Percentiles rank a stretch among this genome's conserved stretches.
These are phyloP conservation scores for Orchesellides sinensis DNA, from an alignment of 2,888 invertebrate species.

Conservation along the genomic window DNA sequence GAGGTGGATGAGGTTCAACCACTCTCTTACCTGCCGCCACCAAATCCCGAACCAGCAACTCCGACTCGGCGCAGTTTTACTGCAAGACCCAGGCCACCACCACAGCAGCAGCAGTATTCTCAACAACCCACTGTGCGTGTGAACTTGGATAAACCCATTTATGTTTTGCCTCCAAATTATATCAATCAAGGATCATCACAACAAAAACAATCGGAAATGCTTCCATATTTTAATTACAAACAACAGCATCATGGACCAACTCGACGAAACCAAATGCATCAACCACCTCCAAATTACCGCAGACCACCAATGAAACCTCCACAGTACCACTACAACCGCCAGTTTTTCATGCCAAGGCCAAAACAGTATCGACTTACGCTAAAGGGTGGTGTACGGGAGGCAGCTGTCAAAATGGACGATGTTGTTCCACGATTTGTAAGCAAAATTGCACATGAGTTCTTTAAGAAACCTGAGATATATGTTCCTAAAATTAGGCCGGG, in stretches of 20 bases:
- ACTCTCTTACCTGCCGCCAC: constrained; percentile 39
- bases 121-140: constrained; percentile 32
- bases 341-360: constrained; percentile 41
- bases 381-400: constrained; percentile 27
- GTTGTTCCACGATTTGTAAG: constrained; percentile 53
- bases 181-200: no score
- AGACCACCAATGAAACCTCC: constrained; percentile 7
- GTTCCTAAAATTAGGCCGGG: constrained; percentile 49
- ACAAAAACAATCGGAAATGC: no score
- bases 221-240: no score
- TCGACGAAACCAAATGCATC: no score
- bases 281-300: neutral
- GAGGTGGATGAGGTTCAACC: constrained; percentile 44
- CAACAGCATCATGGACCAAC: no score
- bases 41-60: constrained; percentile 24
- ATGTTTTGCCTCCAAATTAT: constrained; percentile 1
- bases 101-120: neutral
- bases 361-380: constrained; percentile 52
- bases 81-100: neutral
- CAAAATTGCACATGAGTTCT: constrained; percentile 56
- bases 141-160: constrained; percentile 45
- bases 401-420: constrained; percentile 43
- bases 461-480: constrained; percentile 55
- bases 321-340: neutral
- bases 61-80: constrained; percentile 9